phyloP scores from a whole-genome alignment of 2,797 vertebrate species.

The Pteropus rufus region DNA sequence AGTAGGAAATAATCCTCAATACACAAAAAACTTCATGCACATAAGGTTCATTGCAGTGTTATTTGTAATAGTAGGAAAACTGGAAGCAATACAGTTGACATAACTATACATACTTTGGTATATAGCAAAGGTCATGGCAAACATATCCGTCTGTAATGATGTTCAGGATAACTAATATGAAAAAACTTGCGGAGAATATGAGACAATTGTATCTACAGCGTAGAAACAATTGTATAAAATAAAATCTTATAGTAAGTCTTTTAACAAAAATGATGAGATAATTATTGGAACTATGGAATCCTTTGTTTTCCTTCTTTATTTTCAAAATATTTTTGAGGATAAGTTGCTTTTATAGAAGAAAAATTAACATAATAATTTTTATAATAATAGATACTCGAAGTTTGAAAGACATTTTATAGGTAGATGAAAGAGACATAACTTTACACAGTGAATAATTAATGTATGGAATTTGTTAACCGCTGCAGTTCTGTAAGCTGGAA shows the following conservation, averaged over 20 bases:
- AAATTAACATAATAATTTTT: neutral
- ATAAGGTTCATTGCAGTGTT: neutral
- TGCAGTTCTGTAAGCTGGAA: neutral
- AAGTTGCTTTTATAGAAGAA: conserved; percentile 6
- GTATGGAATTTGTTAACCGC: neutral
- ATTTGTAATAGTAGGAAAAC: neutral
- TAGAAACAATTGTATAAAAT: neutral
- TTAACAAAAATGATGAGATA: neutral
- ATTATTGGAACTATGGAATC: neutral
- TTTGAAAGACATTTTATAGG: neutral
- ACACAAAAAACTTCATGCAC: neutral
- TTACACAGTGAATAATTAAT: neutral
- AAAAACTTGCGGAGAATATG: neutral
- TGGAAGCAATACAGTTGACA: neutral
- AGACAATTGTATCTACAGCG: neutral
- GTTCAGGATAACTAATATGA: neutral
- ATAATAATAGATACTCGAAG: neutral
- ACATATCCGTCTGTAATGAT: neutral
- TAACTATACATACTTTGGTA: neutral
- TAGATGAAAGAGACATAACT: neutral
- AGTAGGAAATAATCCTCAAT: neutral
- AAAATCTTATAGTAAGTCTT: neutral
- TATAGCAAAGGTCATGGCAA: neutral
- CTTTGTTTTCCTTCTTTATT: neutral
- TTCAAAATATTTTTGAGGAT: neutral